These are phyloP conservation scores for Pyrrhia umbra DNA, from an alignment of 2,888 invertebrate genomes.

Conservation along the genomic window DNA sequence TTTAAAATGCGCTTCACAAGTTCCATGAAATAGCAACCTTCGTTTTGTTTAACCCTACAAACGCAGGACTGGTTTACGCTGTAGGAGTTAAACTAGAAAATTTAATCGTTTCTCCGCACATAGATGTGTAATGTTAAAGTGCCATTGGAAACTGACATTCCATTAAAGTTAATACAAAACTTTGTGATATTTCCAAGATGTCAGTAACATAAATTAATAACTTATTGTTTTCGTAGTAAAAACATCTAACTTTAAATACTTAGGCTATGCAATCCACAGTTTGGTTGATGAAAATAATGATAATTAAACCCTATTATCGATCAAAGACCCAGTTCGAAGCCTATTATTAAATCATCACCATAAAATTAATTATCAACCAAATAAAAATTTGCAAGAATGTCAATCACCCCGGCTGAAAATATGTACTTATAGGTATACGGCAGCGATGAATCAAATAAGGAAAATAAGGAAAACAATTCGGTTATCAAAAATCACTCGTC, in stretches of 20 bases:
- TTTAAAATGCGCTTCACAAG: neutral
- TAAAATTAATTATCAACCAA: neutral
- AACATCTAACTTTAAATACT: no score
- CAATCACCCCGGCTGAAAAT: conserved; percentile 5
- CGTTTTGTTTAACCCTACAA: neutral
- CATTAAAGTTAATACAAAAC: neutral
- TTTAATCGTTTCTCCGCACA: conserved; percentile 22
- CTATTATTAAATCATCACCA: no score
- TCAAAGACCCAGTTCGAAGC: no score
- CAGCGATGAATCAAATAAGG: conserved; percentile 10
- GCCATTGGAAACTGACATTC: neutral
- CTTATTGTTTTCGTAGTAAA: no score
- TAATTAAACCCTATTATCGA: no score
- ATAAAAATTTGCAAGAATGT: conserved; percentile 1
- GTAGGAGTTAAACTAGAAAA: conserved; percentile 15
- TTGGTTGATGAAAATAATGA: no score
- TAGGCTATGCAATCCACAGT: neutral
- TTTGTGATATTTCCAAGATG: no score
- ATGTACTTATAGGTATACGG: neutral
- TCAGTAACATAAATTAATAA: no score
- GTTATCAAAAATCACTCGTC: neutral
- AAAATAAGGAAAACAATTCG: conserved; percentile 15
- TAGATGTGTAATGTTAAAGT: neutral
- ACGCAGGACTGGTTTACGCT: neutral
- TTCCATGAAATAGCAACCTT: conserved; percentile 10